Evolutionary conservation across 2,797 vertebrate genomes (phyloP).

Genomic region (Anabacerthia variegaticeps): DNA sequence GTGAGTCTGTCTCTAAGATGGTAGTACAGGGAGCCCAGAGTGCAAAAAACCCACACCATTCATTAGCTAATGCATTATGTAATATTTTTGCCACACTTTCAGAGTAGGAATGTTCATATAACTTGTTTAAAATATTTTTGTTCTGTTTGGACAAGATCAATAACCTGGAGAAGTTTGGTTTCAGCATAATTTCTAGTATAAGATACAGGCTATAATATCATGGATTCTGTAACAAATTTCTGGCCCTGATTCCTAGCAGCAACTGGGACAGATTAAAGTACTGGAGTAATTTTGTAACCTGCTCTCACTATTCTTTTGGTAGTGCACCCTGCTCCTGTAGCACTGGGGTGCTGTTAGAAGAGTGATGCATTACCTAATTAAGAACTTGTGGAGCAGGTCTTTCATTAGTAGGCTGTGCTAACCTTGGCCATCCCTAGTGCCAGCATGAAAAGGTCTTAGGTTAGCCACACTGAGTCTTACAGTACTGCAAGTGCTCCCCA

Average conservation of each 20-base stretch:
- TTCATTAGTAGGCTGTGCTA: not conserved
- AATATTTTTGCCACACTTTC: not conserved
- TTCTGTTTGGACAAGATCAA: not conserved
- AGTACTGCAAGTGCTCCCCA: not conserved
- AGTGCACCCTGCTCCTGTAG: accelerated
- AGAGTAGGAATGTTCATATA: not conserved
- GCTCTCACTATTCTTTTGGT: not conserved
- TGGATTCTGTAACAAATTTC: not conserved
- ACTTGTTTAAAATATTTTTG: not conserved
- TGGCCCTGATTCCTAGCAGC: not conserved
- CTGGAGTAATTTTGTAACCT: not conserved
- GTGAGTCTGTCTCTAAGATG: not conserved
- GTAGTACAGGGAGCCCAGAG: not conserved
- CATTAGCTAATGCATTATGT: not conserved
- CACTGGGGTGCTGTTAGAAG: not conserved
- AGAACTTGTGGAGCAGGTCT: not conserved
- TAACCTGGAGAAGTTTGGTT: not conserved
- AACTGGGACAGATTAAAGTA: not conserved
- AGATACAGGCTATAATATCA: not conserved
- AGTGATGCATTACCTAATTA: not conserved
- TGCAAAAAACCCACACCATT: not conserved
- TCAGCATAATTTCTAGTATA: not conserved
- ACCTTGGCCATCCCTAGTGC: not conserved
- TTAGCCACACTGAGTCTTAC: not conserved
- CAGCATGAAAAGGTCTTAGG: not conserved